Percentiles rank a stretch among this genome's conserved stretches.
Evolutionary conservation across 2,113 vertebrate species (phyloP).

Genomic region (Neolamprologus ventralis): DNA sequence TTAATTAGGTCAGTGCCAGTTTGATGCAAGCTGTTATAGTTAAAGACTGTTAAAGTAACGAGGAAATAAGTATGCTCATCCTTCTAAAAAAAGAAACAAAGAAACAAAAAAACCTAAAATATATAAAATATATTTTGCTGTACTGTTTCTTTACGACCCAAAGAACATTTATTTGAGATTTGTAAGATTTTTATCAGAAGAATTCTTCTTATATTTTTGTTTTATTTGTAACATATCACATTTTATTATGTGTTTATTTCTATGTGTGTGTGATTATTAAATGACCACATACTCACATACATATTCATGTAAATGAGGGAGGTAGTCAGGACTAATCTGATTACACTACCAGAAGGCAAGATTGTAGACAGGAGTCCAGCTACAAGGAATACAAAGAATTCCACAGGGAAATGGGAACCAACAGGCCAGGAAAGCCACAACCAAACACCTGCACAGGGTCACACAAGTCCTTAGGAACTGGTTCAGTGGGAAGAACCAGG

Average conservation of each 20-base stretch:
- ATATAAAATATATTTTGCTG: neutral
- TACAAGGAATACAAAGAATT: neutral
- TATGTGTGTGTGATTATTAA: neutral
- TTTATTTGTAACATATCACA: neutral
- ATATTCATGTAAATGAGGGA: neutral
- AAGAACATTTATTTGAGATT: neutral
- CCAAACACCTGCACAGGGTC: neutral
- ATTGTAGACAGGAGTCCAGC: neutral
- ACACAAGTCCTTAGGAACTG: neutral
- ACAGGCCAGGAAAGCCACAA: neutral
- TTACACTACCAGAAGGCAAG: neutral
- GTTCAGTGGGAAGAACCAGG: neutral
- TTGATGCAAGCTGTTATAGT: neutral
- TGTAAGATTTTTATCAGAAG: rapidly evolving
- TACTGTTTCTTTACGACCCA: neutral
- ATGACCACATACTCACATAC: rapidly evolving
- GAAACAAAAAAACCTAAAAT: rapidly evolving
- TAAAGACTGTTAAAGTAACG: rapidly evolving
- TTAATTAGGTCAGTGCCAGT: neutral
- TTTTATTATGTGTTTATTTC: neutral
- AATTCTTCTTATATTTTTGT: neutral
- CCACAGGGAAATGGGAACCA: neutral
- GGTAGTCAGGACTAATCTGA: neutral
- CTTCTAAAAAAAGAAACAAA: neutral
- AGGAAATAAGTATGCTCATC: neutral